Percentiles rank a stretch among this genome's conserved stretches.
Conservation (phyloP, 2,797 vertebrate genomes). For the Falco cherrug region DNA sequence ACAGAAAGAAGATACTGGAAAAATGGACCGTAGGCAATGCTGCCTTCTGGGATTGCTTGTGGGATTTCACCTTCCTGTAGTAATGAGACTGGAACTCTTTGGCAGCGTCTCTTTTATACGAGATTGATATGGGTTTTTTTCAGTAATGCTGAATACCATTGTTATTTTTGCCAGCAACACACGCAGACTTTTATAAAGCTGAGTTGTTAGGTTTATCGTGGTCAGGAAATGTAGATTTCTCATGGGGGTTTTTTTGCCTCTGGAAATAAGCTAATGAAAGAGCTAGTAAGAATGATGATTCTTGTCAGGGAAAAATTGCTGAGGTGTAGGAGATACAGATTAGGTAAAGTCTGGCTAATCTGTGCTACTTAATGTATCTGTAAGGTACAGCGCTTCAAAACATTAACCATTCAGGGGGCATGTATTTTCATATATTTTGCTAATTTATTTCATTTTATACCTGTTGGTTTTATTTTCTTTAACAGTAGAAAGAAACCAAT, state of each 20-base stretch:
- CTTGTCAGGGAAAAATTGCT: background rate
- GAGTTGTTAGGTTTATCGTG: background rate
- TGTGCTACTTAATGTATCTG: background rate
- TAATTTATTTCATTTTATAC: background rate
- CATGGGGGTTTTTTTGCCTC: background rate
- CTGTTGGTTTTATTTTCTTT: background rate
- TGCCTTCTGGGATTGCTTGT: background rate
- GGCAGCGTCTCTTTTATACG: background rate
- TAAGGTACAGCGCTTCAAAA: background rate
- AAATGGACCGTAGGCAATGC: background rate
- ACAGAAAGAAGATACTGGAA: background rate
- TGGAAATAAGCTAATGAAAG: background rate
- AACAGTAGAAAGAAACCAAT: background rate
- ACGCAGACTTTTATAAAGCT: background rate
- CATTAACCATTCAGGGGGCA: background rate
- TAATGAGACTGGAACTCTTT: background rate
- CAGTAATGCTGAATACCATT: background rate
- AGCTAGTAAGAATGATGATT: background rate
- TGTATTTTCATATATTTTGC: background rate
- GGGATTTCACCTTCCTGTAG: background rate
- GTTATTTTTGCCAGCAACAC: background rate
- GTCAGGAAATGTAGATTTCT: background rate
- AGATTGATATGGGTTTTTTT: background rate
- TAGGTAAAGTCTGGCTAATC: background rate
- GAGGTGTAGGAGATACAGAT: background rate